A percentile compares a stretch with the other conserved stretches of the same genome.
Evolutionary conservation across 2,888 invertebrate genomes (phyloP).

Genomic region (Lamellibrachia satsuma): DNA sequence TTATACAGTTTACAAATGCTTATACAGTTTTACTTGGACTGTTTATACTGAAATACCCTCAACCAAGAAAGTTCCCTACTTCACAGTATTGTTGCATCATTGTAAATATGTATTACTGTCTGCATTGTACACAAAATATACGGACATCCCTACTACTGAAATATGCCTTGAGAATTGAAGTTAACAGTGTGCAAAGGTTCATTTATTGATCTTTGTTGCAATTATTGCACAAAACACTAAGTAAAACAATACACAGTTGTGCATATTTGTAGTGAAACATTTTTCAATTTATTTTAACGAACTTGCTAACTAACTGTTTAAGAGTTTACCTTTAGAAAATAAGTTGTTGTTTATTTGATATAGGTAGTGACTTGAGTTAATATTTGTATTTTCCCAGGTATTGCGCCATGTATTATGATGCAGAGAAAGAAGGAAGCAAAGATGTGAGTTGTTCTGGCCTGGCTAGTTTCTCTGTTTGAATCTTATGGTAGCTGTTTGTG

Average conservation of each 20-base stretch:
- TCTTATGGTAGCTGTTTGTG: neutral
- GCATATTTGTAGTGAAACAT: neutral
- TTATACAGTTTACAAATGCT: too few species aligned
- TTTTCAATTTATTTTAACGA: neutral
- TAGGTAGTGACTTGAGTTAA: neutral
- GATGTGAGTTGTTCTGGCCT: constrained; percentile 55
- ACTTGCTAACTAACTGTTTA: neutral
- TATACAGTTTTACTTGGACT: too few species aligned
- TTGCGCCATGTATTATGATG: constrained; percentile 73
- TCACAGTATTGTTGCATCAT: too few species aligned
- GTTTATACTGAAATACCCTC: too few species aligned
- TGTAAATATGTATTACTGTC: too few species aligned
- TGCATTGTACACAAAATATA: too few species aligned
- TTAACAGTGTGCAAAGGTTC: too few species aligned
- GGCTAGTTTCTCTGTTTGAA: neutral
- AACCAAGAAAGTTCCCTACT: too few species aligned
- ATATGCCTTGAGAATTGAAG: too few species aligned
- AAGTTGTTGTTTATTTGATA: neutral
- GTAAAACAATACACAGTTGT: neutral
- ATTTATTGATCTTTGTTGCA: too few species aligned
- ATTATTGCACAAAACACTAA: too few species aligned
- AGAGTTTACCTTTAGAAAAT: neutral
- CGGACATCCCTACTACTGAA: too few species aligned
- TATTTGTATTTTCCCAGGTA: constrained; percentile 46
- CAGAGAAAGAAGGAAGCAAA: constrained; percentile 54